Percentiles rank a stretch among this genome's conserved stretches.
Evolutionary conservation across 1,140 invertebrate species (phyloP).

Genomic region (Leptopilina clavipes): DNA sequence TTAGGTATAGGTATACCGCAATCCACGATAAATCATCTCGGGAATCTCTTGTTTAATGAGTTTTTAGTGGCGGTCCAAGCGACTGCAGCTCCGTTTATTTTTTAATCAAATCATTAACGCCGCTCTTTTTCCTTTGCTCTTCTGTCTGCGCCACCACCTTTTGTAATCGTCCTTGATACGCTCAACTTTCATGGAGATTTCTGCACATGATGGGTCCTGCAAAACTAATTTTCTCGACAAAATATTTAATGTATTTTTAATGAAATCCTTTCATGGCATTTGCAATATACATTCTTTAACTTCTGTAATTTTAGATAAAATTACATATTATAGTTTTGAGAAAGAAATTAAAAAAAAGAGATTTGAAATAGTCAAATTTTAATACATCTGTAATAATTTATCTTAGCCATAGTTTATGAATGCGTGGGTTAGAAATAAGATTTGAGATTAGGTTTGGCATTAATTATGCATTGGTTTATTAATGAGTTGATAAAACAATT

Average conservation of each 20-base stretch:
- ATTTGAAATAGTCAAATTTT: no score
- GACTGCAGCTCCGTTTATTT: slow-evolving; percentile 61
- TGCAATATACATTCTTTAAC: background rate
- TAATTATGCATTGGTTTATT: no score
- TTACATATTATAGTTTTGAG: no score
- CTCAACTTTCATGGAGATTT: slow-evolving; percentile 21
- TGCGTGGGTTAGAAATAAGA: no score
- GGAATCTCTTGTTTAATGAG: slow-evolving; percentile 73
- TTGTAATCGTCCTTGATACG: slow-evolving; percentile 48
- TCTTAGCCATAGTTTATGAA: no score
- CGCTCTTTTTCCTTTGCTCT: slow-evolving; percentile 43
- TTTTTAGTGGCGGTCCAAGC: slow-evolving; percentile 70
- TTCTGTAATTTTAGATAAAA: background rate
- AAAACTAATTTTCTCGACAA: background rate
- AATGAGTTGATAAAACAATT: no score
- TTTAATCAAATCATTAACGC: slow-evolving; percentile 74
- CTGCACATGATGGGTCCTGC: slow-evolving; percentile 10
- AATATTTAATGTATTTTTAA: slow-evolving; percentile 29
- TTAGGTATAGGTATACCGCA: slow-evolving; percentile 58
- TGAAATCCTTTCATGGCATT: slow-evolving; percentile 19
- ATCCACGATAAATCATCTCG: slow-evolving; percentile 73
- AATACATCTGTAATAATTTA: no score
- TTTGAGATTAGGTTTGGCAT: no score
- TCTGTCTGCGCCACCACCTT: slow-evolving; percentile 50
- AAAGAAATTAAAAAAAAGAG: background rate